Percentiles rank a stretch among this genome's conserved stretches.
Evolutionary conservation across 2,113 vertebrate genomes (phyloP).

Genomic region (Urocolius indicus): DNA sequence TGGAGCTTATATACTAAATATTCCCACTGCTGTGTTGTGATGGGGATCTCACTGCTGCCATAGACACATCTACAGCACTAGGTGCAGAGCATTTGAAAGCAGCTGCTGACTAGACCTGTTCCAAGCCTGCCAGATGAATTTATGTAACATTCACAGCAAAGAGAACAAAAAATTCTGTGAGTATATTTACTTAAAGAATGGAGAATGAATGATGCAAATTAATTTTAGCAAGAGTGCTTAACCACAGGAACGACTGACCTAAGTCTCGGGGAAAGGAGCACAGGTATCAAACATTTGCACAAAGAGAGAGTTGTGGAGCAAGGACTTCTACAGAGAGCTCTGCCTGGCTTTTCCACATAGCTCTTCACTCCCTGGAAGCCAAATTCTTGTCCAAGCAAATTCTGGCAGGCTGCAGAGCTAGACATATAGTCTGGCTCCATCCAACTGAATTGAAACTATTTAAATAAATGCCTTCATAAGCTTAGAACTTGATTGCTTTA

Average conservation of each 20-base stretch:
- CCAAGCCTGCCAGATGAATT: neutral
- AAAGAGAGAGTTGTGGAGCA: neutral
- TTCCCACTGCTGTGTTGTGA: neutral
- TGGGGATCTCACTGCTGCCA: neutral
- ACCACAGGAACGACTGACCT: neutral
- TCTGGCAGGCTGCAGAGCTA: neutral
- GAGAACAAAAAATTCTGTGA: neutral
- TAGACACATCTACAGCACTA: accelerated
- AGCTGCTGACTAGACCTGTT: neutral
- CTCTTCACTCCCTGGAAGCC: neutral
- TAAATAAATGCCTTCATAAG: neutral
- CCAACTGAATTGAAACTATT: neutral
- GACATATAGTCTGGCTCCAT: neutral
- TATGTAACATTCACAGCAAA: neutral
- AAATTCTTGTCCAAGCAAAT: neutral
- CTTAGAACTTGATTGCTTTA: neutral
- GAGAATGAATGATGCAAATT: neutral
- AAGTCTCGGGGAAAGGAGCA: neutral
- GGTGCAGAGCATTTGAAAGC: neutral
- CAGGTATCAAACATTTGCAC: neutral
- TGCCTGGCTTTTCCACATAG: neutral
- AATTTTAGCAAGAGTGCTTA: neutral
- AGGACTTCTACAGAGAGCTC: neutral
- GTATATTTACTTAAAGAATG: neutral
- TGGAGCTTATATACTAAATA: neutral